phyloP scores from a whole-genome alignment of 2,113 vertebrate genomes.

The Crotalus tigris region DNA sequence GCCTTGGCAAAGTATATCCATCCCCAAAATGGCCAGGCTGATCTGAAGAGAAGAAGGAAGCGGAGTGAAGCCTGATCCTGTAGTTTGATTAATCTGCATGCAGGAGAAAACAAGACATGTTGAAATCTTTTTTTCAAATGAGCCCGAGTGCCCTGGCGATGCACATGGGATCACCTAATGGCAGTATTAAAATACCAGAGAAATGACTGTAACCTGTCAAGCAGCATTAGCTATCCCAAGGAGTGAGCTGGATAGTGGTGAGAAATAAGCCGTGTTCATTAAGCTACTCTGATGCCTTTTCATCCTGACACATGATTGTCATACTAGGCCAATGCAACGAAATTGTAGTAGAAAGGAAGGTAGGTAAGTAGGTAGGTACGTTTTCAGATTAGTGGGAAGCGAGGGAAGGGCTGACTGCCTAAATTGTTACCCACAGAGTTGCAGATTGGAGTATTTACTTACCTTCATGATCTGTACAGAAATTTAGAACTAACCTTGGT shows the following conservation, averaged over 20 bases:
- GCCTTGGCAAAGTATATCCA: not conserved
- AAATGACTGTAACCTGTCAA: conserved; percentile 24
- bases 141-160: conserved; percentile 12
- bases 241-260: conserved; percentile 1
- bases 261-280: not conserved
- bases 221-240: not conserved
- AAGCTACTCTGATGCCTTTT: not conserved
- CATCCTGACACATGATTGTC: not conserved
- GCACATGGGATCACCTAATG: not conserved
- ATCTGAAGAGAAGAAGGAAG: no score
- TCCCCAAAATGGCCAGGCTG: not conserved
- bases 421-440: not conserved
- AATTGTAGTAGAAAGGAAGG: not conserved
- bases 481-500: not conserved
- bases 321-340: not conserved
- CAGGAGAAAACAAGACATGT: conserved; percentile 44
- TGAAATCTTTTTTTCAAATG: conserved; percentile 16
- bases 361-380: not conserved
- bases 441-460: not conserved
- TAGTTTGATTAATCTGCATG: conserved; percentile 19
- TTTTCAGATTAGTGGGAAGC: not conserved
- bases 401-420: not conserved
- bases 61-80: not conserved
- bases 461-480: not conserved
- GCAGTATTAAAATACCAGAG: conserved; percentile 30